A percentile compares a stretch with the other conserved stretches of the same genome.
Conservation (phyloP, 2,113 vertebrate genomes). For the Phrynosoma blainvillii region DNA sequence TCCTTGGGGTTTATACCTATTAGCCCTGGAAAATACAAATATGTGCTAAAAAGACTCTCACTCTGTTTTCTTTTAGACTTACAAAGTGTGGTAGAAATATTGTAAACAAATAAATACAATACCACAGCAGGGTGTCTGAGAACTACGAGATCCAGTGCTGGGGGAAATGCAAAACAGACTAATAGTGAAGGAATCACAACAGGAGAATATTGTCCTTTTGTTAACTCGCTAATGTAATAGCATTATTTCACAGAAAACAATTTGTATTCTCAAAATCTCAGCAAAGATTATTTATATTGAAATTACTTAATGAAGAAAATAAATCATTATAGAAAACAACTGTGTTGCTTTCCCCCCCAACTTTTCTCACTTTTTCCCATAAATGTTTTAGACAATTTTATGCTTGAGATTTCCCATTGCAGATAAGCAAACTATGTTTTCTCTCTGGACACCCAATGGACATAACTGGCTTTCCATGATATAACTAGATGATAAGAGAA, state of each 20-base stretch:
- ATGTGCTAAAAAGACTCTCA: neutral
- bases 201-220: slow-evolving; percentile 3
- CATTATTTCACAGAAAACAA: neutral
- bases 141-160: slow-evolving; percentile 17
- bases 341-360: too few species aligned
- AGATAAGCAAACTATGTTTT: neutral
- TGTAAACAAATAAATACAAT: neutral
- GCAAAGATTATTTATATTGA: neutral
- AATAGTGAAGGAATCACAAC: neutral
- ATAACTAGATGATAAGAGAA: neutral
- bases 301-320: neutral
- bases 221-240: neutral
- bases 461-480: neutral
- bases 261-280: neutral
- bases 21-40: neutral
- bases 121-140: neutral
- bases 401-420: neutral
- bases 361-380: neutral
- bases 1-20: neutral
- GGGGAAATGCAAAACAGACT: slow-evolving; percentile 31
- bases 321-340: neutral
- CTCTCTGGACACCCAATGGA: neutral
- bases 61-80: neutral
- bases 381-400: neutral
- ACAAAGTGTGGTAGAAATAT: neutral